Base-by-base conservation (phyloP, 2,797 vertebrate species). In the Mormyrops boulengeri region DNA sequence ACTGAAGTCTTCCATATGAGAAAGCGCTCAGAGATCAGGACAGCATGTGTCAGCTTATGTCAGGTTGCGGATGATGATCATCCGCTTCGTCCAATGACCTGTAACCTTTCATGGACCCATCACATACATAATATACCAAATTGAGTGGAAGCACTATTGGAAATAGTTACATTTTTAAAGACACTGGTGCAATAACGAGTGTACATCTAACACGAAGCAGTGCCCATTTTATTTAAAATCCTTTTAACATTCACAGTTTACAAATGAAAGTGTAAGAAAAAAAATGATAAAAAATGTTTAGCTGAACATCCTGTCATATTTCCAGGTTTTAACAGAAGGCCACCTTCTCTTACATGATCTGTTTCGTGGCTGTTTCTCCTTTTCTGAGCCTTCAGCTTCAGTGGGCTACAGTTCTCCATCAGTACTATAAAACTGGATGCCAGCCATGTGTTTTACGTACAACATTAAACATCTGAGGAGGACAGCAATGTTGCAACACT, bases 1-100 rank as follows among this genome's bases (percentile, higher is more conserved):
- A 69, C 55, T 38, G 44, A 88, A 66, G 53, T 92, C 88, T 88
- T 69, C 19, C 34, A 77, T 87, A 52, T 77, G 85, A 85, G 89
- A 44, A 88, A 93, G 90, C 57, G 84, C 87, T 55, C 73, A 89
- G 6, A 77, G 93, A 95, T 95, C 94, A 92, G 95, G 95, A 94
- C 87, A 90, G 92, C 90, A 91, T 93, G 88, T 47, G 92, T 91
- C 92, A n/a, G n/a, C 53, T 38, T 34, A 60, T 22, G 85, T 41
- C 52, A 19, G 30, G 38, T 19, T 57, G 30, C 34, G 41, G 26
- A n/a, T 17, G 26, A 8, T 11, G n/a, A 87, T 34, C 30, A 8
- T 95, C 94, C 93, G 93, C 94, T 94, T 92, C 53, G 17, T 49
- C 62, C 12, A 49, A 3, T 44, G 19, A 49, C 44, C 41, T 52